Conservation (phyloP, 2,113 vertebrate genomes). For the Falcunculus frontatus region DNA sequence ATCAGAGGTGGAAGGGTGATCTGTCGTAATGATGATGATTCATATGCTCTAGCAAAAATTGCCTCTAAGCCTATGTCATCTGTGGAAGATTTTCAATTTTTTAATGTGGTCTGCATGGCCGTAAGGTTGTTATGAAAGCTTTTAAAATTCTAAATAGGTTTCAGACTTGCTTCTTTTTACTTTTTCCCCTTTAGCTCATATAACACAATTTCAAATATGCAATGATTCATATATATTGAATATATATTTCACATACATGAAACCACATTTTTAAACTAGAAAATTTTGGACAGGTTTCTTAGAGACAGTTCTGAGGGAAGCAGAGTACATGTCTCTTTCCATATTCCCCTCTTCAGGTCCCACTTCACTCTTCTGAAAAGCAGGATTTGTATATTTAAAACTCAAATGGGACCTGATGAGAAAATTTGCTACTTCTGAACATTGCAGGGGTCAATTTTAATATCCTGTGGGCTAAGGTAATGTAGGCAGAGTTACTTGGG, state of each 20-base stretch:
- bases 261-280: neutral
- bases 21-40: slow-evolving; percentile 36
- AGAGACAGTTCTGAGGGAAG: neutral
- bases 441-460: slow-evolving; percentile 61
- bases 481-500: slow-evolving; percentile 14
- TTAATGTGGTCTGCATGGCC: slow-evolving; percentile 42
- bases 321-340: neutral
- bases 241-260: neutral
- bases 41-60: slow-evolving; percentile 44
- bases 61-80: slow-evolving; percentile 21
- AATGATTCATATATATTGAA: neutral
- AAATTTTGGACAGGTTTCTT: neutral
- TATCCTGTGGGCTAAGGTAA: slow-evolving; percentile 1
- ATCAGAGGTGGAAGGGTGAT: slow-evolving; percentile 33
- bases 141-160: slow-evolving; percentile 60
- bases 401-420: slow-evolving; percentile 44
- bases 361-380: slow-evolving; percentile 31
- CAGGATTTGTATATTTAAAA: slow-evolving; percentile 52
- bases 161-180: slow-evolving; percentile 44
- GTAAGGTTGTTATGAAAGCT: slow-evolving; percentile 51
- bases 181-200: slow-evolving; percentile 34
- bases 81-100: slow-evolving; percentile 49
- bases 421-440: slow-evolving; percentile 41
- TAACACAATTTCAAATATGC: neutral
- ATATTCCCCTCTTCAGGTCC: neutral